These are phyloP conservation scores for Vanacampus margaritifer DNA, from an alignment of 2,113 vertebrate species.

Conservation along the genomic window DNA sequence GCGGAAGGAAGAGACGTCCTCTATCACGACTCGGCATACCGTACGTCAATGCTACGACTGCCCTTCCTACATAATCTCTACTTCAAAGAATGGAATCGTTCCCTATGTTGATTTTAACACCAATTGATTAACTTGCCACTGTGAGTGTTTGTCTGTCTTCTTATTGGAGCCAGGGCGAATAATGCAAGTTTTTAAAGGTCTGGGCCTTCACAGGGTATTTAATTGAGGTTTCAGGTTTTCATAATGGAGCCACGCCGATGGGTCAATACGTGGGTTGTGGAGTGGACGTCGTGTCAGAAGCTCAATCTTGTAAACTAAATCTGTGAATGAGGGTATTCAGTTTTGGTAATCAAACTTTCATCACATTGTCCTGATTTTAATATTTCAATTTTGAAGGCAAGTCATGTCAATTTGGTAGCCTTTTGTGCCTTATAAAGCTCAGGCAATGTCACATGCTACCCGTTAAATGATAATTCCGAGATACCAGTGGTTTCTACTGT, in stretches of 20 bases:
- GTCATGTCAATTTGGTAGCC: no score
- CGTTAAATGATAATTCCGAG: background rate
- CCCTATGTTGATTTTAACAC: constrained; percentile 18
- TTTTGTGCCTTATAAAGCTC: no score
- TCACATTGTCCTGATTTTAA: no score
- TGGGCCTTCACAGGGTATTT: background rate
- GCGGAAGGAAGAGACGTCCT: constrained; percentile 52
- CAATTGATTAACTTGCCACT: constrained; percentile 12
- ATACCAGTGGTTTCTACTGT: background rate
- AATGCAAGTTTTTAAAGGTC: constrained; percentile 8
- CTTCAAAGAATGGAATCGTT: constrained; percentile 39
- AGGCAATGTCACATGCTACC: background rate
- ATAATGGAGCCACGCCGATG: background rate
- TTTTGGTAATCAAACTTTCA: no score
- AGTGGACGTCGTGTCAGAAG: background rate
- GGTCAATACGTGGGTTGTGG: background rate
- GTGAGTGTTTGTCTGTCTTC: constrained; percentile 17
- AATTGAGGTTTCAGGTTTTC: background rate
- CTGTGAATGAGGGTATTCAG: no score
- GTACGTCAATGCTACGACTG: constrained; percentile 41
- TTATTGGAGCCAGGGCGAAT: constrained; percentile 17
- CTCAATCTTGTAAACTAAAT: background rate
- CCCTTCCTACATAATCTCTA: constrained; percentile 21
- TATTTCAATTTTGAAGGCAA: no score
- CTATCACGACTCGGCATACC: constrained; percentile 50